Evolutionary conservation across 2,113 vertebrate species (phyloP).

Genomic region (Gorilla gorilla): DNA sequence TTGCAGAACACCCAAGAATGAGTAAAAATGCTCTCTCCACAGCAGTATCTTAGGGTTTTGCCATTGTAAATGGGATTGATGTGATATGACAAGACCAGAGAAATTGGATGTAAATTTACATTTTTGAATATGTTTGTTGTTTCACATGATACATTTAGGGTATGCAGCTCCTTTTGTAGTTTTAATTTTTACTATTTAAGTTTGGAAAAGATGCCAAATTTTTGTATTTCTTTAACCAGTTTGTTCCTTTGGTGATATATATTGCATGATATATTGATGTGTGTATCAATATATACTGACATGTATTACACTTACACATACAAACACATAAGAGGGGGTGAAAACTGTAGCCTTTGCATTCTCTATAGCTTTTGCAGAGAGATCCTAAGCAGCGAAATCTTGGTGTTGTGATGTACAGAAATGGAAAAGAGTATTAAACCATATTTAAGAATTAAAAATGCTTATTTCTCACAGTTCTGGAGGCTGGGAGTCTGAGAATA

Average conservation of each 20-base stretch:
- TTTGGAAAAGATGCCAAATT: slow-evolving; percentile 93
- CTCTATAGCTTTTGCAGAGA: slow-evolving; percentile 90
- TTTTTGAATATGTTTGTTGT: slow-evolving; percentile 89
- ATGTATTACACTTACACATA: slow-evolving; percentile 90
- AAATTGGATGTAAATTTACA: slow-evolving; percentile 90
- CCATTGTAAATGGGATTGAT: slow-evolving; percentile 91
- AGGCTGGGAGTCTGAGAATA: no score
- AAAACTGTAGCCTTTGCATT: slow-evolving; percentile 86
- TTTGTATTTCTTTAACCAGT: slow-evolving; percentile 93
- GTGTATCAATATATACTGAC: slow-evolving; percentile 91
- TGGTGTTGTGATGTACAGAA: slow-evolving; percentile 94
- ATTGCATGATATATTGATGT: slow-evolving; percentile 93
- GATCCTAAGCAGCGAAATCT: slow-evolving; percentile 90
- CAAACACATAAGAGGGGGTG: slow-evolving; percentile 85
- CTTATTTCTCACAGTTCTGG: not conserved
- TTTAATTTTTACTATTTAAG: slow-evolving; percentile 93
- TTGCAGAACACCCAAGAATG: slow-evolving; percentile 70
- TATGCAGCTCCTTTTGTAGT: slow-evolving; percentile 91
- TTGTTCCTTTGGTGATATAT: slow-evolving; percentile 91
- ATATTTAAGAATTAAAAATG: slow-evolving; percentile 89
- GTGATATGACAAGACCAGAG: slow-evolving; percentile 88
- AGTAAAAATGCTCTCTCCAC: slow-evolving; percentile 73
- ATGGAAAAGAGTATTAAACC: slow-evolving; percentile 94
- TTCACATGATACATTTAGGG: slow-evolving; percentile 89
- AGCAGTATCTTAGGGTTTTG: slow-evolving; percentile 84